Base-by-base conservation (phyloP, 1,140 invertebrate species). In the Trichonephila inaurata region DNA sequence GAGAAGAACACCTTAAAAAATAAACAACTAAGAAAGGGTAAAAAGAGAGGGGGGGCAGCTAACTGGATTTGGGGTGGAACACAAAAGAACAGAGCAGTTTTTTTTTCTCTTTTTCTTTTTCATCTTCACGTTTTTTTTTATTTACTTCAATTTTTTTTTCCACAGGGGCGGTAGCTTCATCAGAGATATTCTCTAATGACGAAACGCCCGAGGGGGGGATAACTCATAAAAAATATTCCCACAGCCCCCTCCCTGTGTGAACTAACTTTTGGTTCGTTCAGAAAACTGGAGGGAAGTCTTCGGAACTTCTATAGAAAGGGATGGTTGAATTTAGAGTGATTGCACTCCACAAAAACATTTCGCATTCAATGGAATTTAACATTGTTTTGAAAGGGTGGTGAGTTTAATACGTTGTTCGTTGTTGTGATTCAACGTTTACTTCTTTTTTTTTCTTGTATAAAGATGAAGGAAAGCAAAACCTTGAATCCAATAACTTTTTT, bases 101-200 rank as follows among this genome's bases (percentile, higher is more conserved):
- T 64, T 64, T 28, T 33, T 33, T 24, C 24, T 90, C 44, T 51
- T 18, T 51, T 16, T 10, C 18, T 33, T 83, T 83, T 83, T n/a
- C n/a, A n/a, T 83, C 51, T 44, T 24, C 19, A 60, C 6, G 21
- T 83, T 83, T 58, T 51, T 83, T 58, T n/a, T 12, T 44, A 51
- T 89, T 89, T 51, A 62, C 19, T 87, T 87, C 51, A 51, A 40
- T 40, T 77, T 77, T 40, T 28, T 28, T 40, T 77, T 77, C 28
- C 72, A 24, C 69, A 21, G 58, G 18, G 61, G 28, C n/a, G 28
- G 33, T 33, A 83, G 77, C 51, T 91, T 91, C 89, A 91, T 91
- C 89, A 91, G 58, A 60, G 89, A 77, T 91, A 64, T 77, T 91
- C 58, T 91, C 89, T 91, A 91, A 91, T 91, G 89, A 91, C 60